These are phyloP conservation scores for Prietella phreatophila DNA, from an alignment of 2,113 vertebrate species.

Conservation along the genomic window DNA sequence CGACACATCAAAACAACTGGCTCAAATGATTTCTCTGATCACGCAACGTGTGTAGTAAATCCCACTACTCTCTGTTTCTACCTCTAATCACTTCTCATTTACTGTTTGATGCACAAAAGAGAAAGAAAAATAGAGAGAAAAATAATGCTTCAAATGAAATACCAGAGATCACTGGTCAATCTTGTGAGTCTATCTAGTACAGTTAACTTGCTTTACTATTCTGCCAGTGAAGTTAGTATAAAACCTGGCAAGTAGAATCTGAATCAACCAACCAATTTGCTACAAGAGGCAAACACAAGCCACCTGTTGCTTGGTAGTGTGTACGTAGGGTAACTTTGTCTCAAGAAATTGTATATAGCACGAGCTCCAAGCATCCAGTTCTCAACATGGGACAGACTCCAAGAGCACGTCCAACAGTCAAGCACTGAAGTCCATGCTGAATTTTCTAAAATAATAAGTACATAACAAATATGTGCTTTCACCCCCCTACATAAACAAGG, in stretches of 20 bases:
- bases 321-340: not conserved
- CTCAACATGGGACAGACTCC: not conserved
- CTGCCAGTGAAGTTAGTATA: not conserved
- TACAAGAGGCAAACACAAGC: not conserved
- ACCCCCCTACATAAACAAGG: constrained; percentile 1
- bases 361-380: not conserved
- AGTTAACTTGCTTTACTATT: not conserved
- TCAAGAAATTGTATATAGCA: not conserved
- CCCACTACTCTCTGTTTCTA: not conserved
- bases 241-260: not conserved
- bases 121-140: not conserved
- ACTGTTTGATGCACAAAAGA: not conserved
- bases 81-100: not conserved
- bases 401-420: not conserved
- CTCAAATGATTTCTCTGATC: not conserved
- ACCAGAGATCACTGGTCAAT: not conserved
- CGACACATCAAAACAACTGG: not conserved
- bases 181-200: not conserved
- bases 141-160: not conserved
- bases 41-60: not conserved
- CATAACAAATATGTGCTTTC: not conserved
- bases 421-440: not conserved
- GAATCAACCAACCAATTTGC: not conserved
- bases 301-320: not conserved
- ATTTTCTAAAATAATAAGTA: not conserved